A percentile compares a stretch with the other conserved stretches of the same genome.
These are phyloP conservation scores for Strigamia crassipes DNA, from an alignment of 2,888 invertebrate species.

Conservation along the genomic window DNA sequence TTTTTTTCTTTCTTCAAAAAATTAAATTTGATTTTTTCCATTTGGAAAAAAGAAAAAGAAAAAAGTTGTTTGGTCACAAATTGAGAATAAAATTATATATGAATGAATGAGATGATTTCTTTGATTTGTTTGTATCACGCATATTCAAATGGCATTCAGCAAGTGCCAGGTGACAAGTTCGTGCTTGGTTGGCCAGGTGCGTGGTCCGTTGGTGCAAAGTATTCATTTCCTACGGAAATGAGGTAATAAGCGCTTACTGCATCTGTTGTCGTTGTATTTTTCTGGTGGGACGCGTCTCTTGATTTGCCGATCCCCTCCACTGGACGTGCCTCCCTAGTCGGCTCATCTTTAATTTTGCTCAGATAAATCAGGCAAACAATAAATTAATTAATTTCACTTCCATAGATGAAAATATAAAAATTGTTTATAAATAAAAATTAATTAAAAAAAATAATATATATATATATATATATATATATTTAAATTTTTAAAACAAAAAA, in stretches of 20 bases:
- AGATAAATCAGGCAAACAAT: not conserved
- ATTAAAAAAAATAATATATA: not conserved
- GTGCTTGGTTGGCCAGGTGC: slow-evolving; percentile 42
- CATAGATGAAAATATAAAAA: not conserved
- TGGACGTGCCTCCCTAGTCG: not conserved
- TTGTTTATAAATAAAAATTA: not conserved
- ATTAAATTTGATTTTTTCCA: not conserved
- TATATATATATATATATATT: too few relatives aligned
- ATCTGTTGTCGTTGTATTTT: slow-evolving; percentile 39
- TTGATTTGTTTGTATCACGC: slow-evolving; percentile 31
- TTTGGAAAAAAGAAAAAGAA: not conserved
- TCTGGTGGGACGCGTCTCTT: slow-evolving; percentile 38
- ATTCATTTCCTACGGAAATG: slow-evolving; percentile 42
- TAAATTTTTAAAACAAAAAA: not conserved
- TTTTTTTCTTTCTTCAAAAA: not conserved
- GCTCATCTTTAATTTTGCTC: slow-evolving; percentile 33
- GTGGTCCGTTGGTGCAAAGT: slow-evolving; percentile 42
- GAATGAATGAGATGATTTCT: not conserved
- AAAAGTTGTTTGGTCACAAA: not conserved
- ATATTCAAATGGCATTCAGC: not conserved
- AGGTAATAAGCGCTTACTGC: slow-evolving; percentile 38
- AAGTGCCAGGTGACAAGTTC: slow-evolving; percentile 42
- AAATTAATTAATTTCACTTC: not conserved
- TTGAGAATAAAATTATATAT: slow-evolving; percentile 2
- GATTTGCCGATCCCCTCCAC: slow-evolving; percentile 22